Conservation (phyloP, 2,113 vertebrate genomes). For the Macquaria australasica region DNA sequence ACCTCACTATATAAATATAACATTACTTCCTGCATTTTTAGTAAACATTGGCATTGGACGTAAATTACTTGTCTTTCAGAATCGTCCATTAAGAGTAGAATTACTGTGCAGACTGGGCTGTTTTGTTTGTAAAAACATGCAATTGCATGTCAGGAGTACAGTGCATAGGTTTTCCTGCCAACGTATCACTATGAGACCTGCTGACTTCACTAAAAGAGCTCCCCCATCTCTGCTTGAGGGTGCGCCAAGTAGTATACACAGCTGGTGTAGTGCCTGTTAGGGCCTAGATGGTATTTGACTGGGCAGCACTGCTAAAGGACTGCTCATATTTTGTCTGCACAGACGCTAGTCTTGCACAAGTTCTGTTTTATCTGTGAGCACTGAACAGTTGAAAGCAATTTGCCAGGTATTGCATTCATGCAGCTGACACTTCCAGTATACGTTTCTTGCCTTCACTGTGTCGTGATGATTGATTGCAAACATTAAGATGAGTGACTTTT, state of each 20-base stretch:
- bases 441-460: neutral
- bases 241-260: constrained; percentile 16
- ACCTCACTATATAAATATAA: neutral
- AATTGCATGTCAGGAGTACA: neutral
- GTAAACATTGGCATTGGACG: neutral
- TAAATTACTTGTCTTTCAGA: neutral
- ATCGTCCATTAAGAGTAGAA: neutral
- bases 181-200: neutral
- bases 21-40: neutral
- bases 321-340: neutral
- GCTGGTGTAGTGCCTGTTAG: constrained; percentile 4
- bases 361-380: no score
- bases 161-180: neutral
- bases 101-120: neutral
- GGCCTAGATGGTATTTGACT: neutral
- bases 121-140: neutral
- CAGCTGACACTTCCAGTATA: neutral
- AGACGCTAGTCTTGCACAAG: neutral
- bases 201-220: constrained; percentile 11
- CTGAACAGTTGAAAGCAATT: neutral
- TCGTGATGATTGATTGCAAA: neutral
- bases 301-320: neutral
- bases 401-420: neutral
- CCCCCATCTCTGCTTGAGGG: neutral
- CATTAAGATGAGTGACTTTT: constrained; percentile 6